Conservation (phyloP, 2,888 invertebrate genomes). For the Erebia palarica region DNA sequence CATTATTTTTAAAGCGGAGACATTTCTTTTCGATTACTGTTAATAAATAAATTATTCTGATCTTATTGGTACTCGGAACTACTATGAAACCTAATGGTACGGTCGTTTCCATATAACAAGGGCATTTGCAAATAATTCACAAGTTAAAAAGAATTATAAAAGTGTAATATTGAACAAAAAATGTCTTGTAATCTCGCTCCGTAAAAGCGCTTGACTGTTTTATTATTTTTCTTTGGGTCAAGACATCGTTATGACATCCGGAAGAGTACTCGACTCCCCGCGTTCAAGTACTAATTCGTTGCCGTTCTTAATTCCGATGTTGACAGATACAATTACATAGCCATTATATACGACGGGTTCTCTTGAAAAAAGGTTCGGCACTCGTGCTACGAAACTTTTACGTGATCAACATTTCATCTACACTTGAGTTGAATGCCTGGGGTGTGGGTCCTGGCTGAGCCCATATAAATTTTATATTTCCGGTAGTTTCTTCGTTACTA, state of each 20-base stretch:
- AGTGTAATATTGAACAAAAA: constrained; percentile 17
- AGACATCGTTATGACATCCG: constrained; percentile 35
- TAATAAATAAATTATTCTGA: too few relatives aligned
- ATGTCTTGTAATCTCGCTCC: constrained; percentile 9
- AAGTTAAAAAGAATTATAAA: neutral
- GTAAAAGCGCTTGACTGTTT: constrained; percentile 23
- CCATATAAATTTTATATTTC: too few relatives aligned
- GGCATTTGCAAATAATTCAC: neutral
- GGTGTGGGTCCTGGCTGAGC: too few relatives aligned
- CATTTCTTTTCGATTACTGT: too few relatives aligned
- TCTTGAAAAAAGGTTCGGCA: constrained; percentile 9
- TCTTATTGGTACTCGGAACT: too few relatives aligned
- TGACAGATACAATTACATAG: constrained; percentile 21
- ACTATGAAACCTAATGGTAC: too few relatives aligned
- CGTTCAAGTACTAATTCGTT: constrained; percentile 34
- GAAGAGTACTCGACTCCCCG: constrained; percentile 28
- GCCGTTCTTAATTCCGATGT: constrained; percentile 28
- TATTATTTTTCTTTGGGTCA: constrained; percentile 34
- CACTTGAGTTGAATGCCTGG: too few relatives aligned
- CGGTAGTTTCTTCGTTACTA: too few relatives aligned
- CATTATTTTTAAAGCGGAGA: too few relatives aligned
- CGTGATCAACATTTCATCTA: neutral
- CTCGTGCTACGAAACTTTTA: neutral
- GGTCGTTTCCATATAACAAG: neutral
- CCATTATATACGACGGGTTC: constrained; percentile 12